These are phyloP conservation scores for Chiridota heheva DNA, from an alignment of 35 echinoderm and acorn worm species.

Conservation along the genomic window DNA sequence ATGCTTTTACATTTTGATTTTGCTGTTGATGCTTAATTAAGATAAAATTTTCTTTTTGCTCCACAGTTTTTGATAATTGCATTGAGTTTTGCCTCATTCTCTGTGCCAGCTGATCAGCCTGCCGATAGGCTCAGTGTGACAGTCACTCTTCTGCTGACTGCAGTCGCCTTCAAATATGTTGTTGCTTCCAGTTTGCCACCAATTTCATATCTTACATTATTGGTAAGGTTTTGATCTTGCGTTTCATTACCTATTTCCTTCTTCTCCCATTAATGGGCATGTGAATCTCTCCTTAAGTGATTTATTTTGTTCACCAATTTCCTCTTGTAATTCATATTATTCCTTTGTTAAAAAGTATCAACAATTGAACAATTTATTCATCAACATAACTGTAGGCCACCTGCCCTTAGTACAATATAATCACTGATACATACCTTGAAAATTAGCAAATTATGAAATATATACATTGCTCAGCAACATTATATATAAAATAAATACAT, in stretches of 20 bases:
- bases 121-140: slow-evolving; percentile 82
- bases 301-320: slow-evolving; percentile 1
- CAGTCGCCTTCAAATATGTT: slow-evolving; percentile 81
- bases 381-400: too few species aligned
- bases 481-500: too few species aligned
- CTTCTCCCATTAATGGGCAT: background rate
- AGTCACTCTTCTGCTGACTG: slow-evolving; percentile 71
- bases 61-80: slow-evolving; percentile 67
- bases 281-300: background rate
- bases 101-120: slow-evolving; percentile 54
- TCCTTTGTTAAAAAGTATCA: too few species aligned
- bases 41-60: slow-evolving; percentile 8
- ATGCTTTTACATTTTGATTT: too few species aligned
- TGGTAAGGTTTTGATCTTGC: slow-evolving; percentile 67
- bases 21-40: background rate
- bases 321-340: too few species aligned
- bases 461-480: too few species aligned
- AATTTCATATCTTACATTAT: slow-evolving; percentile 74
- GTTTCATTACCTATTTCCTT: background rate
- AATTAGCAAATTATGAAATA: too few species aligned
- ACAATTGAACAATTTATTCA: too few species aligned
- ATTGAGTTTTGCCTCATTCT: slow-evolving; percentile 74
- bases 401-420: too few species aligned
- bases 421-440: too few species aligned
- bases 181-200: slow-evolving; percentile 66